Base-by-base conservation (phyloP, 2,797 vertebrate genomes). In the Liasis olivaceus region DNA sequence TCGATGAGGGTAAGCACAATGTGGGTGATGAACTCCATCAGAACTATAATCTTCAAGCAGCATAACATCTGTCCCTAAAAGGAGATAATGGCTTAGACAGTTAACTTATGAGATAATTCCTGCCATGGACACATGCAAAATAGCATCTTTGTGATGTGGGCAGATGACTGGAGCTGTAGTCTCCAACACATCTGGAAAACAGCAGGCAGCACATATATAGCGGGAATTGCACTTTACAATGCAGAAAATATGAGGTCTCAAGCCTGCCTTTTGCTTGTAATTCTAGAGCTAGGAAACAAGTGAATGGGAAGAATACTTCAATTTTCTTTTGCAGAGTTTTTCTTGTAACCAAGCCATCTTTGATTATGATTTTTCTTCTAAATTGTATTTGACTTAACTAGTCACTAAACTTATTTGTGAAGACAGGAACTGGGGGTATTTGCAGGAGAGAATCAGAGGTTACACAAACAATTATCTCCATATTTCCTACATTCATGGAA, bases 21-120 rank as follows among this genome's bases (percentile, higher is more conserved):
- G 98, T 2, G 96, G 66, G 66, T 97, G 96, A 69, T 97, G 97
- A 93, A 97, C 96, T 85, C 98, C 97, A 22, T 99, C 99, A 0
- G 98, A 98, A 66, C 98, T 97, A 91, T 97, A 98, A 96, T 99
- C 98, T 91, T 99, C 99, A 87, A 99, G 98, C 93, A 99, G 98
- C 99, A 99, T 99, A 96, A 98, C 97, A 0, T 99, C 99, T 56
- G 99, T 99, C 94, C 99, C 99, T 99, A 94, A 17, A 92, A 95
- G 3, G 58, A 93, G 77, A 51, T 60, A 92, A 64, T 26, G 89
- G 0, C 12, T 36, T 88, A 42, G n/a, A 66, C 36, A 85, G 7
- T 31, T 31, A 85, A 88, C 11, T 13, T 64, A 56, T 15, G 13
- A 47, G 24, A 85, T 0, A 20, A 77, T 60, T 72, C 20, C 22